Percentiles rank a stretch among this genome's conserved stretches.
Evolutionary conservation across 2,888 invertebrate species (phyloP).

Genomic region (Brachycybe producta): DNA sequence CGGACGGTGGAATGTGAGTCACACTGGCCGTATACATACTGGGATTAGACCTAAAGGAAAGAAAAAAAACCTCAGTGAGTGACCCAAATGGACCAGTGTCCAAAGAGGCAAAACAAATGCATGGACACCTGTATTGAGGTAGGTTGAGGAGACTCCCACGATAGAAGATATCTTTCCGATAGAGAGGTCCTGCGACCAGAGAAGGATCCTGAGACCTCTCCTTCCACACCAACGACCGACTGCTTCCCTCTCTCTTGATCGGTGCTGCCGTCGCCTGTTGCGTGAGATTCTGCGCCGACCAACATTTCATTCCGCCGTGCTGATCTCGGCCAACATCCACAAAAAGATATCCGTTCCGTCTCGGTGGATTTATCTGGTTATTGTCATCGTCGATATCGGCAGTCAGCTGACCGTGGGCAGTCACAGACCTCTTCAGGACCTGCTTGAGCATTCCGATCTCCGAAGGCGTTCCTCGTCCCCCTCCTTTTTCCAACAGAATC

Average conservation of each 20-base stretch:
- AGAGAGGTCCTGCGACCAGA: conserved; percentile 51
- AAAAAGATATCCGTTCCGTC: conserved; percentile 17
- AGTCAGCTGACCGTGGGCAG: conserved; percentile 13
- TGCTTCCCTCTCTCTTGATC: conserved; percentile 1
- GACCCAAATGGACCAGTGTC: not conserved
- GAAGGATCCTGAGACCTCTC: conserved; percentile 2
- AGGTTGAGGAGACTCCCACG: conserved; percentile 57
- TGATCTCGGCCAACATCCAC: not conserved
- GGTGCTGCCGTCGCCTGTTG: not conserved
- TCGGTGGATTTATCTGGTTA: conserved; percentile 11
- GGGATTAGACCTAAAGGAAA: conserved; percentile 27
- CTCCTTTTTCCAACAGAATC: conserved; percentile 9
- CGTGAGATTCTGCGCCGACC: conserved; percentile 9
- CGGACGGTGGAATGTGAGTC: conserved; percentile 27
- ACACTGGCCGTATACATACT: conserved; percentile 32
- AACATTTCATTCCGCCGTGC: not conserved
- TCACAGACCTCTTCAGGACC: conserved; percentile 28
- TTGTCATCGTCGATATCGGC: conserved; percentile 14
- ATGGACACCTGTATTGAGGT: conserved; percentile 30
- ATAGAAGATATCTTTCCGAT: conserved; percentile 77
- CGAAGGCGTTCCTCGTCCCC: conserved; percentile 44
- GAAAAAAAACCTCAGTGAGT: not conserved
- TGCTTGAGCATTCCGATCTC: conserved; percentile 28
- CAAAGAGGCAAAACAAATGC: not conserved
- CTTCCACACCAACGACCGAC: conserved; percentile 10